Base-by-base conservation (phyloP, 2,888 invertebrate genomes). In the Neocrepidodera transversa region DNA sequence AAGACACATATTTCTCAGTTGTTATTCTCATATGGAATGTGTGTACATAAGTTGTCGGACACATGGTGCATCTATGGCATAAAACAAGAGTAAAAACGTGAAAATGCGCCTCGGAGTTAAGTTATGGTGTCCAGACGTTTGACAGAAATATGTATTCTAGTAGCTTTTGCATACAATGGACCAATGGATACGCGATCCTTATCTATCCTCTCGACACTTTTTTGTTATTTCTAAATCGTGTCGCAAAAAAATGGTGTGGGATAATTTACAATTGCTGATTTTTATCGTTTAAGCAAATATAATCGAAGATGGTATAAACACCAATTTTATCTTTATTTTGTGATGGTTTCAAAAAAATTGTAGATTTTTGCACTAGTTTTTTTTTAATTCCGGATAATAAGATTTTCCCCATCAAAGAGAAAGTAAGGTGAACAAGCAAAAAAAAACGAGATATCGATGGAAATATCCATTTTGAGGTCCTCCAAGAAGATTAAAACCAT, bases 101-200 rank as follows among this genome's bases (percentile, higher is more conserved):
- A 58, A 63, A 60, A 56, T 53, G 62, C 63, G 63, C 60, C 59
- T 58, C 56, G 55, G n/a, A 59, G 54, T 49, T 66, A 66, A 69
- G 63, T 71, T 69, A 71, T 67, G 61, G 66, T 66, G 68, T 69
- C 69, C 67, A 67, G 68, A 64, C 68, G 64, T 64, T 53, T 65
- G 72, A 74, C 71, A 71, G 71, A 73, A 74, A 74, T 74, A 74
- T 74, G 72, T 71, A 73, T 74, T 71, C 71, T 67, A 65, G 69
- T 66, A 66, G 70, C 67, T 70, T 76, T 76, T 76, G 76, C 76
- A 77, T 77, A 77, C 77, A 77, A 77, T 77, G 68, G 74, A 65
- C 70, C 68, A n/a, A n/a, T n/a, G 60, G 65, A 68, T 65, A 71
- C 66, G 67, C 63, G 76, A 76, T 76, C 66, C 68, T 72, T 77